A percentile compares a stretch with the other conserved stretches of the same genome.
These are phyloP conservation scores for Coregonus sp. DNA, from an alignment of 2,797 vertebrate species.

Conservation along the genomic window DNA sequence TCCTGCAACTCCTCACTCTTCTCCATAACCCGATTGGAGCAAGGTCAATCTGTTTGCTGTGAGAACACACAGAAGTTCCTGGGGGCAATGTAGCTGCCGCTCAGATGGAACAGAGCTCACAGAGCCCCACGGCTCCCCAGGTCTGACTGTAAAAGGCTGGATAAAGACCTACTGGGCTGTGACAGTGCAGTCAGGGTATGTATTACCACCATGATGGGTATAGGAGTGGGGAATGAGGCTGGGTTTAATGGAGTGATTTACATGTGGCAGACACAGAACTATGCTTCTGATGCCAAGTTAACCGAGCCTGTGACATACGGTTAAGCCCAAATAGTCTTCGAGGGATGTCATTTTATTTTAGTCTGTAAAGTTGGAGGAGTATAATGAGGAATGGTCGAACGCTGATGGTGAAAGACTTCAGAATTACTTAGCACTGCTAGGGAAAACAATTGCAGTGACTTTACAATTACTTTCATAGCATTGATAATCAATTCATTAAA, in stretches of 20 bases:
- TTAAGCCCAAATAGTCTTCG: slow-evolving; percentile 11
- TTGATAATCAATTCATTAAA: slow-evolving; percentile 33
- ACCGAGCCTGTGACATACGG: slow-evolving; percentile 32
- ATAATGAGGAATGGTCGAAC: slow-evolving; percentile 2
- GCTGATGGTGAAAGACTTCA: slow-evolving; percentile 12
- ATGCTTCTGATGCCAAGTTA: slow-evolving; percentile 17
- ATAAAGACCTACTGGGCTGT: slow-evolving; percentile 44
- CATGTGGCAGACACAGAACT: slow-evolving; percentile 30
- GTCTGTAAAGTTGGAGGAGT: slow-evolving; percentile 1
- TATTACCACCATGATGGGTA: slow-evolving; percentile 47
- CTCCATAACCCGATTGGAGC: slow-evolving; percentile 45
- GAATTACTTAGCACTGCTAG: slow-evolving; percentile 32
- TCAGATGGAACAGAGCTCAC: slow-evolving; percentile 22
- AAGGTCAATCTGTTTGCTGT: slow-evolving; percentile 39
- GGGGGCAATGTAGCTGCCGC: slow-evolving; percentile 18
- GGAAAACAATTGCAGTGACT: slow-evolving; percentile 28
- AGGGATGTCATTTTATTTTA: slow-evolving; percentile 7
- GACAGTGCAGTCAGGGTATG: slow-evolving; percentile 40
- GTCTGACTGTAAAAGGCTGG: slow-evolving; percentile 43
- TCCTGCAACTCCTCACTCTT: slow-evolving; percentile 48
- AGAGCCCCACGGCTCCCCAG: slow-evolving; percentile 16
- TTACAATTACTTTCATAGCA: slow-evolving; percentile 25
- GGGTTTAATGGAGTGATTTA: slow-evolving; percentile 46
- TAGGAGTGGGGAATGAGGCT: slow-evolving; percentile 14
- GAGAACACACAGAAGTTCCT: slow-evolving; percentile 33